These are phyloP conservation scores for Brachionus calyciflorus DNA, from an alignment of 1,140 invertebrate genomes.

Conservation along the genomic window DNA sequence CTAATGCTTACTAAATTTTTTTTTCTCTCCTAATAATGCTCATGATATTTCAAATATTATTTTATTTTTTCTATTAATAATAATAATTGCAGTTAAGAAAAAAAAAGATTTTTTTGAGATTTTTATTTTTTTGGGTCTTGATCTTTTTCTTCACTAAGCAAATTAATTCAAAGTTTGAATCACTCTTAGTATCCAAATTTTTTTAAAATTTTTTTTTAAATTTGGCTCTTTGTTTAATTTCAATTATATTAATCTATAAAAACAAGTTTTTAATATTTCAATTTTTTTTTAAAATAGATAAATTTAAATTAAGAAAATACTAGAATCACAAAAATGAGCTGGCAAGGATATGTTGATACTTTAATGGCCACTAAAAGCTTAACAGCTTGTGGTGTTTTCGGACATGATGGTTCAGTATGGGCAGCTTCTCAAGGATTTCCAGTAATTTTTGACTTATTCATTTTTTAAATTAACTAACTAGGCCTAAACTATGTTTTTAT, in stretches of 20 bases:
- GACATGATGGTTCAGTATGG: conserved; percentile 41
- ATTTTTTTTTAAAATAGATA: conserved; percentile 15
- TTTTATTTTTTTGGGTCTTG: background rate
- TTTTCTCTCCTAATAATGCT: background rate
- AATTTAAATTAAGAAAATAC: background rate
- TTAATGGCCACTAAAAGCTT: conserved; percentile 21
- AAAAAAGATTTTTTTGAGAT: background rate
- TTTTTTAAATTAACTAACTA: background rate
- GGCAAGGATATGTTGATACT: conserved; percentile 46
- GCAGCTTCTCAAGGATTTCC: conserved; percentile 30
- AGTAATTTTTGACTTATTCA: background rate
- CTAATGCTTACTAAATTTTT: background rate
- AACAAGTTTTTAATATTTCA: background rate
- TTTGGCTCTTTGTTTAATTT: conserved; percentile 23
- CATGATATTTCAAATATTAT: too few species aligned
- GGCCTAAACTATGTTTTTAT: background rate
- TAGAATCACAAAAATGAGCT: conserved; percentile 43
- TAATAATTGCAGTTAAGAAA: conserved; percentile 21
- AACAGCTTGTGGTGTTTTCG: conserved; percentile 36
- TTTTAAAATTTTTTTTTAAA: background rate
- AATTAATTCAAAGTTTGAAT: conserved; percentile 1
- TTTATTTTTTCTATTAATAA: conserved; percentile 6
- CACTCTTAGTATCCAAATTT: conserved; percentile 23
- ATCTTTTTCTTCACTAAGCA: background rate
- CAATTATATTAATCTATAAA: conserved; percentile 4